Evolutionary conservation across 2,797 vertebrate genomes (phyloP).

Genomic region (Takifugu rubripes): DNA sequence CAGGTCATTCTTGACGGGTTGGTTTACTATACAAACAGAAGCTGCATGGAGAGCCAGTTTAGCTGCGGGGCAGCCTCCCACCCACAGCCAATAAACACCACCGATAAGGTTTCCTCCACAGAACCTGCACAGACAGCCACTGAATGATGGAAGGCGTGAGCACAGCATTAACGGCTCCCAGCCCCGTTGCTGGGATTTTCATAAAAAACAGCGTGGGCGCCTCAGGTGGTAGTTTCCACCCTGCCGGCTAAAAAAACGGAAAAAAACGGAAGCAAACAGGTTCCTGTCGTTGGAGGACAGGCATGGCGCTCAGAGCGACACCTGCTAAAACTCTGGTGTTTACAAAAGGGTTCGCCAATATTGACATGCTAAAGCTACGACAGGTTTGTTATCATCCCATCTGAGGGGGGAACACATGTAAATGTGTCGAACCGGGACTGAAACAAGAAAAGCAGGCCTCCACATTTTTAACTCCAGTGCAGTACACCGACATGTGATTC

Average conservation of each 20-base stretch:
- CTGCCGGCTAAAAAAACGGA: slow-evolving; percentile 22
- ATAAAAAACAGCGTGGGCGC: slow-evolving; percentile 3
- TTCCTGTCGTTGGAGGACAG: slow-evolving; percentile 39
- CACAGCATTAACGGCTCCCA: neutral
- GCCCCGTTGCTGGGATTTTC: slow-evolving; percentile 1
- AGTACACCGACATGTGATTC: no score
- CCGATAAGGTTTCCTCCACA: neutral
- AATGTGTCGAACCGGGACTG: no score
- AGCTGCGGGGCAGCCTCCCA: slow-evolving; percentile 1
- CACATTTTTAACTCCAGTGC: no score
- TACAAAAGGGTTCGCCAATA: slow-evolving; percentile 34
- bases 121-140: slow-evolving; percentile 2
- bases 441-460: no score
- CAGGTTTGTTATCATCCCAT: neutral
- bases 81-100: slow-evolving; percentile 14
- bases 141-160: neutral
- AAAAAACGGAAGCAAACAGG: slow-evolving; percentile 44
- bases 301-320: slow-evolving; percentile 52
- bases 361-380: slow-evolving; percentile 22
- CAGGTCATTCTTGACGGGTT: slow-evolving; percentile 19
- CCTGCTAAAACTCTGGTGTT: slow-evolving; percentile 30
- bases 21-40: slow-evolving; percentile 19
- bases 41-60: slow-evolving; percentile 9
- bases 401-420: neutral
- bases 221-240: slow-evolving; percentile 12